Evolutionary conservation across 1,140 invertebrate genomes (phyloP), one percentile per base, ranked within the genome.

Genomic region (Mactra quadrangularis): DNA sequence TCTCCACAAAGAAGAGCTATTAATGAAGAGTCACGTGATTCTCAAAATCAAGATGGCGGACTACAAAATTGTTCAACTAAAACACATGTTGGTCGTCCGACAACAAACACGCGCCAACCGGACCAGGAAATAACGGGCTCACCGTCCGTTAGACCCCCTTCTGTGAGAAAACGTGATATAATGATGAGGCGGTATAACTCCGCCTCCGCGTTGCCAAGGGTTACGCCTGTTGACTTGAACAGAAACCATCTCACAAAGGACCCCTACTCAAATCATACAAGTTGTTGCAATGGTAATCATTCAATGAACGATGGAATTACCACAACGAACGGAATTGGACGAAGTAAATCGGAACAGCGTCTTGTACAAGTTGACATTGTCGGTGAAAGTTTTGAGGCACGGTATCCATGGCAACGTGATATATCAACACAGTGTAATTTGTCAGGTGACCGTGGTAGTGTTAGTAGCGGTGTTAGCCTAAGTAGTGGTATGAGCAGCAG

Each of bases 401-500:
- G 92, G 22, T 93, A 89, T 57, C 92, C 92, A 3, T 93, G 92
- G 92, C 92, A 93, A 82, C 85, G 91, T 52, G 92, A 93, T 83
- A 90, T 89, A 15, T 89, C 89, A 1, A 87, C 92, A 9, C 92
- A 93, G 82, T 93, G 92, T 68, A 57, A 82, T 47, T 47, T 87
- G 0, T 33, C 55, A 19, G 38, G 29, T 7, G 57, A 27, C 72
- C 57, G 66, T 22, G 22, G 45, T 25, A 82, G 78, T 52, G 17
- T 71, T 1, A 66, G 59, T 45, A 60, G 70, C 41, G 41, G 57
- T 41, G 31, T 57, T 53, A 17, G 45, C 25, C 47, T 33, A 11
- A 59, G 64, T 53, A 57, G 60, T 38, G 66, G 55, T 57, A 50
- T 41, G 38, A 41, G 29, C 38, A 35, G 50, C 15, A 55, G 50